These are phyloP conservation scores for Eubasilissa splendida DNA, from an alignment of 2,888 invertebrate species.

Conservation along the genomic window DNA sequence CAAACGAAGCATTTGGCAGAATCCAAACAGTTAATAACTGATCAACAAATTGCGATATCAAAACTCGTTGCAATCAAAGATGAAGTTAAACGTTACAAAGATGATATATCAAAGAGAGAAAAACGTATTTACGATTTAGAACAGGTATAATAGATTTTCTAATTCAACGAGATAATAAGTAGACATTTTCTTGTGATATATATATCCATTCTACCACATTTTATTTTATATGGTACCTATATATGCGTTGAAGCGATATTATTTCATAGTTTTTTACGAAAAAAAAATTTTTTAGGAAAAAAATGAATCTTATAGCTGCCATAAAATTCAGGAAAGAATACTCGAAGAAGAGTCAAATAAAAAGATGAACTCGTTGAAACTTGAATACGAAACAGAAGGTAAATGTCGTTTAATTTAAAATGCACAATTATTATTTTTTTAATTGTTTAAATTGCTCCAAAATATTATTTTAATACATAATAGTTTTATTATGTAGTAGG, in stretches of 20 bases:
- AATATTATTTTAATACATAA: background rate
- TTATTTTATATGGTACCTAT: too few species aligned
- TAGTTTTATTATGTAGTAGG: too few species aligned
- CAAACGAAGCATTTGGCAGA: conserved; percentile 59
- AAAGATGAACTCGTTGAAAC: conserved; percentile 64
- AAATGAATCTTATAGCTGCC: background rate
- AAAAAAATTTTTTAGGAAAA: conserved; percentile 32
- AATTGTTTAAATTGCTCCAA: background rate
- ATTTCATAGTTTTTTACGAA: background rate
- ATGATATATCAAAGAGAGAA: conserved; percentile 43
- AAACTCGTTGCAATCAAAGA: conserved; percentile 52
- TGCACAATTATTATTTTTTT: too few species aligned
- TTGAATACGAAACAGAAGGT: conserved; percentile 66
- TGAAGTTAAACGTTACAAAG: conserved; percentile 51
- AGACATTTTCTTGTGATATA: too few species aligned
- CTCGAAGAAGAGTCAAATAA: conserved; percentile 61
- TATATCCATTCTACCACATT: too few species aligned
- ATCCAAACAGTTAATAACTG: conserved; percentile 50
- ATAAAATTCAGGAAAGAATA: conserved; percentile 5
- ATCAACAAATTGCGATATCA: conserved; percentile 53
- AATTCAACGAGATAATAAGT: background rate
- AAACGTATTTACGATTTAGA: conserved; percentile 46
- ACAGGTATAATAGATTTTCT: conserved; percentile 29
- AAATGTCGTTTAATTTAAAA: conserved; percentile 9
- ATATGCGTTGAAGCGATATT: background rate